Conservation (phyloP, 2,888 invertebrate species). For the Furcula furcula region DNA sequence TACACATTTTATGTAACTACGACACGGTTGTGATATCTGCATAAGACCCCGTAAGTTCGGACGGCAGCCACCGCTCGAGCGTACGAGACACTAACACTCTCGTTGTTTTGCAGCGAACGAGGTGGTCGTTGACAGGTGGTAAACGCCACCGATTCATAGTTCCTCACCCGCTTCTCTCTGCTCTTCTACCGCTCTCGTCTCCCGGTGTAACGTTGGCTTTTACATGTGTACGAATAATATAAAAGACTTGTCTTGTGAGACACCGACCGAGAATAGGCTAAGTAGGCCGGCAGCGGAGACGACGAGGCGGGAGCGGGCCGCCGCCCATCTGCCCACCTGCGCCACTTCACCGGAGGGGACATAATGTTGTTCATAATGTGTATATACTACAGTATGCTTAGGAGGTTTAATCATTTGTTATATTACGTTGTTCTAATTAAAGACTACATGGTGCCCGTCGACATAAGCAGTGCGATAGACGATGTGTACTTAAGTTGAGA, state of each 20-base stretch:
- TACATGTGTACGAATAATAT: slow-evolving; percentile 46
- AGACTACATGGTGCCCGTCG: slow-evolving; percentile 82
- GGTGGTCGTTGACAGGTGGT: slow-evolving; percentile 87
- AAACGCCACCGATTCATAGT: slow-evolving; percentile 76
- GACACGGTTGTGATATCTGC: slow-evolving; percentile 77
- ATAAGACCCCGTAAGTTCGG: slow-evolving; percentile 71
- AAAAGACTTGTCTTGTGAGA: slow-evolving; percentile 37
- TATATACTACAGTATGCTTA: slow-evolving; percentile 81
- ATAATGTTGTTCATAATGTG: slow-evolving; percentile 76
- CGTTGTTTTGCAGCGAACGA: slow-evolving; percentile 86
- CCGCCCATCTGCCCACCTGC: slow-evolving; percentile 48
- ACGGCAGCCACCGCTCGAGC: slow-evolving; percentile 60
- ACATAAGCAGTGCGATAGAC: slow-evolving; percentile 78
- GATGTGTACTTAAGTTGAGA: slow-evolving; percentile 81
- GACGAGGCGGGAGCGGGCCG: slow-evolving; percentile 29
- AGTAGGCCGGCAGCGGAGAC: slow-evolving; percentile 30
- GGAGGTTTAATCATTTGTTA: slow-evolving; percentile 80
- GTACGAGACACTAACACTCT: slow-evolving; percentile 64
- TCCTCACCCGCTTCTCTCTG: slow-evolving; percentile 77
- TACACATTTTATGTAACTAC: slow-evolving; percentile 69
- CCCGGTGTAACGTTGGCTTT: slow-evolving; percentile 58
- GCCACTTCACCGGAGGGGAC: slow-evolving; percentile 70
- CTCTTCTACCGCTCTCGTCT: slow-evolving; percentile 71
- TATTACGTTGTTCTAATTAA: slow-evolving; percentile 78
- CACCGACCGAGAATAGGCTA: slow-evolving; percentile 21